A percentile compares a stretch with the other conserved stretches of the same genome.
phyloP scores from a whole-genome alignment of 2,888 invertebrate species.

The Aphrophora alni region DNA sequence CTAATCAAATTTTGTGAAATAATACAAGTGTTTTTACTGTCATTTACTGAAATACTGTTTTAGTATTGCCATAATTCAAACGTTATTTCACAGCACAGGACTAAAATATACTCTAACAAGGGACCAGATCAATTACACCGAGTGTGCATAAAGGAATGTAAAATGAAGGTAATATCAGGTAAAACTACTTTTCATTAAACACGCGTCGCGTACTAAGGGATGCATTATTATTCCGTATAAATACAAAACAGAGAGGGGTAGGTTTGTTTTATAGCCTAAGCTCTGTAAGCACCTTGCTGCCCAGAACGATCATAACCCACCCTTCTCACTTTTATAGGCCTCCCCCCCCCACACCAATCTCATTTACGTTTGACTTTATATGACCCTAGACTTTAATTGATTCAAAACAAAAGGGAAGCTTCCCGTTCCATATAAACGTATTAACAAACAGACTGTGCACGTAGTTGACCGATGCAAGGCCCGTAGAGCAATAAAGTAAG shows the following conservation, averaged over 20 bases:
- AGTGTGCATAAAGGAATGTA: background rate
- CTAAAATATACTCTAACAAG: too few relatives aligned
- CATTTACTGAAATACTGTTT: too few relatives aligned
- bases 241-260: background rate
- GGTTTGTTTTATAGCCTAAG: background rate
- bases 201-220: background rate
- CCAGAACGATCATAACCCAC: slow-evolving; percentile 6
- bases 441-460: background rate
- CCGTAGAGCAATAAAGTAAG: background rate
- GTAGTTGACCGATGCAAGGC: background rate
- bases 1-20: too few relatives aligned
- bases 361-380: slow-evolving; percentile 2
- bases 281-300: background rate
- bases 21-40: too few relatives aligned
- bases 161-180: background rate
- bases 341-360: background rate
- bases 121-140: too few relatives aligned
- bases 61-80: too few relatives aligned
- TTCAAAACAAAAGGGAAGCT: background rate
- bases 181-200: slow-evolving; percentile 6
- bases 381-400: background rate
- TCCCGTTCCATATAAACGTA: background rate
- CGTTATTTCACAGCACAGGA: too few relatives aligned
- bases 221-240: background rate
- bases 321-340: background rate